Conservation (phyloP, 2,888 invertebrate species). For the Zhengitettix transpicula region DNA sequence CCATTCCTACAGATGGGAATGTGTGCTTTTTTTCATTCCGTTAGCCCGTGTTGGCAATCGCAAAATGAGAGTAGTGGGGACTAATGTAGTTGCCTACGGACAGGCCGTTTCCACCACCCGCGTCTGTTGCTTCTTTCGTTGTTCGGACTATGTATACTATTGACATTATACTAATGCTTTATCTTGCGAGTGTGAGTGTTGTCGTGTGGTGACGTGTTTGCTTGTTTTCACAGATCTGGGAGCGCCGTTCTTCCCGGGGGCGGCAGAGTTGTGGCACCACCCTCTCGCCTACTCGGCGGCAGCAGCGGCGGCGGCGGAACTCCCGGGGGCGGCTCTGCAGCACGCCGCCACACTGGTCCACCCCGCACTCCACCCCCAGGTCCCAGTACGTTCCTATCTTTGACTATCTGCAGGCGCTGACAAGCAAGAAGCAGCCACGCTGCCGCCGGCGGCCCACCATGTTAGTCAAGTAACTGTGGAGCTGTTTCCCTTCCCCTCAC, state of each 20-base stretch:
- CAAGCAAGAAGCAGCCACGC: conserved; percentile 45
- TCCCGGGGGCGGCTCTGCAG: conserved; percentile 66
- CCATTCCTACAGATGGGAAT: no score
- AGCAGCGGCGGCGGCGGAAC: conserved; percentile 63
- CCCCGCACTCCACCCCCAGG: conserved; percentile 94
- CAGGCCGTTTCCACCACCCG: no score
- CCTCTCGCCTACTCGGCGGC: conserved; percentile 63
- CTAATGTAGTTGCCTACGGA: no score
- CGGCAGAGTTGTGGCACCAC: conserved; percentile 89
- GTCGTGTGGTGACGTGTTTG: no score
- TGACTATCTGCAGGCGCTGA: conserved; percentile 89
- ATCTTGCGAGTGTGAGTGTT: no score
- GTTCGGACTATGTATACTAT: no score
- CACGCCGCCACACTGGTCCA: conserved; percentile 82
- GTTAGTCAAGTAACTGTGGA: conserved; percentile 14
- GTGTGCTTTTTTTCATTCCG: no score
- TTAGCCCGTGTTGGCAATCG: no score
- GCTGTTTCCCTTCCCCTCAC: neutral
- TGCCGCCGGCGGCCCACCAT: conserved; percentile 18
- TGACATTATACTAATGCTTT: no score
- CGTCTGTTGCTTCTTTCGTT: no score
- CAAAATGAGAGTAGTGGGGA: no score
- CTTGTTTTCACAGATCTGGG: conserved; percentile 65
- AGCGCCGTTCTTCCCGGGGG: conserved; percentile 88
- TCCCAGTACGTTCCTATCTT: conserved; percentile 92